Base-by-base conservation (phyloP, 1,140 invertebrate genomes). In the Gryon sp. region DNA sequence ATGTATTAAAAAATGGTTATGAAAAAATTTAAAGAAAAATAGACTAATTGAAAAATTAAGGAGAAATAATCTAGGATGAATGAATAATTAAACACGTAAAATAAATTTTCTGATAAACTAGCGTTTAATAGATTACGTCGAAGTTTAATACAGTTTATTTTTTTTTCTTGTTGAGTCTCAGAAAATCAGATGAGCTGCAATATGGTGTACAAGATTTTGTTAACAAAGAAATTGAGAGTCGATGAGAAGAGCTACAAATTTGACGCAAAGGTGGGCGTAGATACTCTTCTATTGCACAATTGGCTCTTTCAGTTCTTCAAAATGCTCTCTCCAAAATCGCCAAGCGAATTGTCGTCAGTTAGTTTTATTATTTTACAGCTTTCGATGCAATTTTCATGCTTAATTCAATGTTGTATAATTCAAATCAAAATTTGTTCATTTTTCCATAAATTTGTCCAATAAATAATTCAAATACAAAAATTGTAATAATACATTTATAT, bases 71-170 rank as follows among this genome's bases (percentile, higher is more conserved):
- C n/a, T n/a, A n/a, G 72, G 60, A 52, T 63, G 14, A 38, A 76
- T 72, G 59, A 82, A 78, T 57, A 79, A 82, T 32, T 11, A n/a
- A n/a, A 82, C 48, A 76, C 70, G 63, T 48, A 59, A 32, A 66
- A 81, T 81, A 55, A 79, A 82, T 85, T 86, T 87, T 86, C 83
- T 87, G 81, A 87, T 84, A 87, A 87, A 84, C 82, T 86, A 84
- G 79, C 82, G 79, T 87, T 87, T 87, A 87, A 87, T 87, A 85
- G 83, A 86, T 84, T 84, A 86, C 80, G 81, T 87, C 81, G 80
- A 83, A 77, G 83, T 84, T 84, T 81, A 83, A 79, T 86, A 83
- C 80, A 83, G 78, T 84, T 80, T 76, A 78, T n/a, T 12, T 41
- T 77, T 83, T 82, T 82, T 66, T 70, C 30, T 80, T 79, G 62